Evolutionary conservation across 2,888 invertebrate species (phyloP).

Genomic region (Phortica magna): DNA sequence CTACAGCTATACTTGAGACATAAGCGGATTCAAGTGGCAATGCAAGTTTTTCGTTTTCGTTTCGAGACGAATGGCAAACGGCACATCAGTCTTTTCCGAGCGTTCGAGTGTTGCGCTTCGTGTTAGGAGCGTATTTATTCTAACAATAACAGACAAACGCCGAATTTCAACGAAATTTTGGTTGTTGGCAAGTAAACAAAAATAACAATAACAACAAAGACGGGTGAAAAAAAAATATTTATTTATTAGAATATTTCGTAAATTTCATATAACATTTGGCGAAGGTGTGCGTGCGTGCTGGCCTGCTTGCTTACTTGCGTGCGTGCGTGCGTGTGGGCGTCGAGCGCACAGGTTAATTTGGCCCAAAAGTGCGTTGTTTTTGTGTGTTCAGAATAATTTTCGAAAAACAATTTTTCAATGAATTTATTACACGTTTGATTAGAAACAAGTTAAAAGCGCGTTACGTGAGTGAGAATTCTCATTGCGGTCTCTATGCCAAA

Average conservation of each 20-base stretch:
- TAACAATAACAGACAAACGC: not conserved
- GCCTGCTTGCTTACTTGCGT: slow-evolving; percentile 5
- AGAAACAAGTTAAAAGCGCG: slow-evolving; percentile 38
- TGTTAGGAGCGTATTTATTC: not conserved
- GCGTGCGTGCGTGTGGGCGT: slow-evolving; percentile 40
- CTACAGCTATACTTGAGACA: too few relatives aligned
- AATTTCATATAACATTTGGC: slow-evolving; percentile 10
- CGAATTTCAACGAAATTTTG: not conserved
- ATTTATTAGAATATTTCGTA: slow-evolving; percentile 32
- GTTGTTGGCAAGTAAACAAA: slow-evolving; percentile 7
- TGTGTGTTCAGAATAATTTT: slow-evolving; percentile 28
- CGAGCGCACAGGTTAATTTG: slow-evolving; percentile 21
- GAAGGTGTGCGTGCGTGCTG: slow-evolving; percentile 36
- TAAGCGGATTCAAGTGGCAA: too few relatives aligned
- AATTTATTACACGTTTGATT: slow-evolving; percentile 10
- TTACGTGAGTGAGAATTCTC: slow-evolving; percentile 35
- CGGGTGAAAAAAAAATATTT: not conserved
- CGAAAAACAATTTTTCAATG: not conserved
- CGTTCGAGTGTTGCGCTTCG: not conserved
- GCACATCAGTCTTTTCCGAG: too few relatives aligned
- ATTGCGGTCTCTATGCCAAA: slow-evolving; percentile 50
- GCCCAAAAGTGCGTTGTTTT: slow-evolving; percentile 40
- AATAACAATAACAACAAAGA: slow-evolving; percentile 6
- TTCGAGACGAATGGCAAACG: too few relatives aligned
- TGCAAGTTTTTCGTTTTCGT: too few relatives aligned